These are phyloP conservation scores for Acanthopagrus latus DNA, from an alignment of 2,797 vertebrate genomes.

Conservation along the genomic window DNA sequence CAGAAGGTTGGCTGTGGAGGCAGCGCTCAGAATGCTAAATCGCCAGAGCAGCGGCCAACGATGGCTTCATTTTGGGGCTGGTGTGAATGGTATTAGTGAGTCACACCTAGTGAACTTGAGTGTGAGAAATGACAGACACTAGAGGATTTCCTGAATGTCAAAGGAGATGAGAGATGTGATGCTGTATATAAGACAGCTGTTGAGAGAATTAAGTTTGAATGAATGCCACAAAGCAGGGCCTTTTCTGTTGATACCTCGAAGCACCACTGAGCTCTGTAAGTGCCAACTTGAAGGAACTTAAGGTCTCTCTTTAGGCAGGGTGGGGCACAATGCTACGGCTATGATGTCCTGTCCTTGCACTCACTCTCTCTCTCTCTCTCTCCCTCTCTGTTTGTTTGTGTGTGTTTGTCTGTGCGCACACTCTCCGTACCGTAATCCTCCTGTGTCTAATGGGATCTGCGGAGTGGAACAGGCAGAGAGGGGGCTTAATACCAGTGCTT, in stretches of 20 bases:
- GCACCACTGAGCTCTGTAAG: constrained; percentile 9
- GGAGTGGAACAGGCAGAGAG: constrained; percentile 84
- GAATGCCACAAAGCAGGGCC: background rate
- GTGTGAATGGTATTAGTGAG: constrained; percentile 28
- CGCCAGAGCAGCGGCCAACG: constrained; percentile 34
- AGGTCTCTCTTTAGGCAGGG: constrained; percentile 50
- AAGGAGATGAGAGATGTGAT: background rate
- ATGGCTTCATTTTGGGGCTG: constrained; percentile 57
- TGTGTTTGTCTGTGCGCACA: constrained; percentile 62
- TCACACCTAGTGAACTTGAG: constrained; percentile 1
- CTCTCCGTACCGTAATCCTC: constrained; percentile 78
- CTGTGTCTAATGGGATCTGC: constrained; percentile 87
- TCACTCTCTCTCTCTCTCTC: constrained; percentile 7
- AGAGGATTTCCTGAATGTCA: constrained; percentile 10
- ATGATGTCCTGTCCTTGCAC: constrained; percentile 73
- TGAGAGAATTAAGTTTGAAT: constrained; percentile 19
- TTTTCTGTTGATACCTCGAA: background rate
- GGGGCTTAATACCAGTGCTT: constrained; percentile 83
- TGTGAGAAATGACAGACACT: constrained; percentile 18
- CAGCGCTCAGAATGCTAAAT: constrained; percentile 70
- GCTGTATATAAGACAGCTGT: background rate
- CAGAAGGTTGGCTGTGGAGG: constrained; percentile 69
- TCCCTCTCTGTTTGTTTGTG: constrained; percentile 57
- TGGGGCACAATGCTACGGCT: constrained; percentile 41
- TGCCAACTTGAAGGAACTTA: constrained; percentile 19